Percentiles rank a stretch among this genome's conserved stretches.
Conservation (phyloP, 2,113 vertebrate genomes). For the Ctenodactylus gundi region DNA sequence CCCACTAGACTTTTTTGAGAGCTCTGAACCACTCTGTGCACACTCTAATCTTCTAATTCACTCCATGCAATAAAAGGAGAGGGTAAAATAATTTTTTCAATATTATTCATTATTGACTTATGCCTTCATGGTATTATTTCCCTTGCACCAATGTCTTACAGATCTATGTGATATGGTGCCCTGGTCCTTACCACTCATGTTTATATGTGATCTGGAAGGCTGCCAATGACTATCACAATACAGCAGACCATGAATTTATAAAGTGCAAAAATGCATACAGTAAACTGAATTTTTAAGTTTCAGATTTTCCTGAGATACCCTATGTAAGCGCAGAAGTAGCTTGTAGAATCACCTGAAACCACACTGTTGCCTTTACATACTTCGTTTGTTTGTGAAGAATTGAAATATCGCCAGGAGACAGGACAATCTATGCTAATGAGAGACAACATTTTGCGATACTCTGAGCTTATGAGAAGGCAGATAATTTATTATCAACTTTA, state of each 20-base stretch:
- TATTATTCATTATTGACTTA: background rate
- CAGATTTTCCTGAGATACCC: background rate
- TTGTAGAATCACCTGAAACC: background rate
- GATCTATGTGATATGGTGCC: background rate
- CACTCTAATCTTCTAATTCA: background rate
- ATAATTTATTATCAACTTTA: background rate
- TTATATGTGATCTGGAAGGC: background rate
- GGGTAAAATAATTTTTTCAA: background rate
- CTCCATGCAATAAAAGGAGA: background rate
- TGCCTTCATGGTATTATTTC: background rate
- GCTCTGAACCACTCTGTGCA: background rate
- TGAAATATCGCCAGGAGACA: background rate
- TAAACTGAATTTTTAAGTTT: background rate
- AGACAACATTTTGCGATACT: background rate
- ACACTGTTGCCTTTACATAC: background rate
- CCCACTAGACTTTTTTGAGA: background rate
- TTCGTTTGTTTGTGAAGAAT: conserved; percentile 37
- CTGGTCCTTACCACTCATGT: background rate
- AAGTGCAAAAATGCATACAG: background rate
- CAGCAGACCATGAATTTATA: background rate
- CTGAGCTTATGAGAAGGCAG: background rate
- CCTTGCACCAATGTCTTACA: background rate
- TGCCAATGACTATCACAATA: background rate
- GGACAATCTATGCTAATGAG: background rate
- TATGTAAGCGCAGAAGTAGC: background rate